Base-by-base conservation (phyloP, 2,113 vertebrate species). In the Propithecus coquereli region DNA sequence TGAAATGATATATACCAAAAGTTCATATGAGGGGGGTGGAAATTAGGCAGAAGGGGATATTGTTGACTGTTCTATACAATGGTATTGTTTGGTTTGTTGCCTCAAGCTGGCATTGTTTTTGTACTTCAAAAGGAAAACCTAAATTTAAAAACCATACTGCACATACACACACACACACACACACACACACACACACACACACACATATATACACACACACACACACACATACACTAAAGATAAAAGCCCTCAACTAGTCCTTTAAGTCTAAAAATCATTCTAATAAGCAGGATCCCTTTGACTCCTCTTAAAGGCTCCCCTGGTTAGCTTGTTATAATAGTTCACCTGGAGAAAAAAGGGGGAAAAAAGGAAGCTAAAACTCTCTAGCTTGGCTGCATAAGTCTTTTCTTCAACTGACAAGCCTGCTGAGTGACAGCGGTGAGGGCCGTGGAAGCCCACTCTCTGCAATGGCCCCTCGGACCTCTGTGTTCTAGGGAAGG, bases 231-330 rank as follows among this genome's bases (percentile, higher is more conserved):
- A 66, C 52, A 84, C 91, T 30, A 37, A 87, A 90, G 80, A 82
- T 80, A 47, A 82, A 93, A 96, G 82, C 82, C 43, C 65, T 68
- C n/a, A 84, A 23, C 11, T 37, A 37, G 77, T 84, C 32, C 18
- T 84, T 91, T 80, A 68, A 34, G 52, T 57, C 90, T 91, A 70
- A 93, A 95, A 87, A 50, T 43, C 68, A 80, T 73, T 76, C 77
- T 81, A 80, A 84, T 13, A 80, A 54, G 30, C 65, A 81, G 11
- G 65, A 80, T 47, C 43, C 34, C 34, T 85, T 85, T 80, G 40
- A 47, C 52, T 40, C 10, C 30, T 61, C n/a, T 37, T 12, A 14
- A 76, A 73, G n/a, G 6, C 23, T 14, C 71, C 34, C 59, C 59
- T 70, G 45, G 40, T 76, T 82, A 45, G 68, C 79, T 86, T 82